Conservation (phyloP, 2,113 vertebrate species). For the Pygathrix nemaeus region DNA sequence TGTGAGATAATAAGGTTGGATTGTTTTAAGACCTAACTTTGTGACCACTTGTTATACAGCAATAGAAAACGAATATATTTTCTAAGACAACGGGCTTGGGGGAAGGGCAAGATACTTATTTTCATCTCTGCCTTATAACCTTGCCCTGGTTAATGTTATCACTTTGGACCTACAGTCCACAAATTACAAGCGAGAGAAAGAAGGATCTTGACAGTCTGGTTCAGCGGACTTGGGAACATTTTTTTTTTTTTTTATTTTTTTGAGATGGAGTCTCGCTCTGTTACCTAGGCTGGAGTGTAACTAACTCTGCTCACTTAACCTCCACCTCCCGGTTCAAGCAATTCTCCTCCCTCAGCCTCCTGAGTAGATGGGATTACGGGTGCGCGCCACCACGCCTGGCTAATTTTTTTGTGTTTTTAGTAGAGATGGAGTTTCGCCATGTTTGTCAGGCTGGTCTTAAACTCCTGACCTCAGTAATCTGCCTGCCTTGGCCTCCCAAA, state of each 20-base stretch:
- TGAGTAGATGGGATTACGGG: too few species aligned
- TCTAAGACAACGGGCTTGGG: neutral
- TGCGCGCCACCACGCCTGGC: rapidly evolving
- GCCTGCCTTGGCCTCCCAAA: too few species aligned
- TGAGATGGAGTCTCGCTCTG: too few species aligned
- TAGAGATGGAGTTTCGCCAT: too few species aligned
- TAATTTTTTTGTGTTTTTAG: too few species aligned
- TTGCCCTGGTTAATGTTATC: neutral
- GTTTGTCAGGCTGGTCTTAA: too few species aligned
- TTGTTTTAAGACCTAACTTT: neutral
- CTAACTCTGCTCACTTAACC: too few species aligned
- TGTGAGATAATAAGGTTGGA: neutral
- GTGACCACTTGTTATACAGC: neutral
- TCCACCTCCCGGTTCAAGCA: too few species aligned
- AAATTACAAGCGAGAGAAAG: neutral
- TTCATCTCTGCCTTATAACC: neutral
- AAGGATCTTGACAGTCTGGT: neutral
- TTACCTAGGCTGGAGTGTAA: too few species aligned
- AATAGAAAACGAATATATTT: neutral
- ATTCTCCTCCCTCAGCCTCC: too few species aligned
- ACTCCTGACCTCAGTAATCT: too few species aligned
- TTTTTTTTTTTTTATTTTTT: neutral
- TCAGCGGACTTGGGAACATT: neutral
- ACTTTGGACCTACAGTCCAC: neutral
- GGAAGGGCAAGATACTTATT: neutral